phyloP scores from a whole-genome alignment of 2,888 invertebrate species.

The Cryptus viduatorius region DNA sequence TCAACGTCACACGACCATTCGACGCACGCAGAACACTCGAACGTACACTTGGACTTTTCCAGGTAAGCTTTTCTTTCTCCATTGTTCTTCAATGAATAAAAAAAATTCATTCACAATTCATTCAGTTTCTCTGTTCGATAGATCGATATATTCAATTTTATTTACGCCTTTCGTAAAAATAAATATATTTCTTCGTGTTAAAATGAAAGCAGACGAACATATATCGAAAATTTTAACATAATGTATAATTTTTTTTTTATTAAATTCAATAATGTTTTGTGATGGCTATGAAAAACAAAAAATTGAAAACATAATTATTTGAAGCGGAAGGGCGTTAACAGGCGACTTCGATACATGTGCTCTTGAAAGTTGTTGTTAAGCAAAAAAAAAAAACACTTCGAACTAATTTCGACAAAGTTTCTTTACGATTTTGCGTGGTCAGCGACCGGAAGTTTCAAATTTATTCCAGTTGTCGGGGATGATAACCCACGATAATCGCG shows the following conservation, averaged over 20 bases:
- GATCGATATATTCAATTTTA: neutral
- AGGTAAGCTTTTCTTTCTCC: slow-evolving; percentile 47
- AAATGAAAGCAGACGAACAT: neutral
- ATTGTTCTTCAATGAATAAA: neutral
- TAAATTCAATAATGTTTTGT: neutral
- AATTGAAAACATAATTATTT: neutral
- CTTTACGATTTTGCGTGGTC: slow-evolving; percentile 9
- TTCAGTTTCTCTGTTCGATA: neutral
- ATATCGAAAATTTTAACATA: neutral
- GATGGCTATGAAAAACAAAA: neutral
- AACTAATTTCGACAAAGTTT: neutral
- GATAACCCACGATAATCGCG: slow-evolving; percentile 32
- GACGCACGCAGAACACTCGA: slow-evolving; percentile 33
- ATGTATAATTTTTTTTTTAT: neutral
- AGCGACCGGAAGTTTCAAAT: slow-evolving; percentile 38
- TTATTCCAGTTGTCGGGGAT: neutral
- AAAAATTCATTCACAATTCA: neutral
- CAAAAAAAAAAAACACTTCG: neutral
- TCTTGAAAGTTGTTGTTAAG: neutral
- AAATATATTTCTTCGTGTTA: neutral
- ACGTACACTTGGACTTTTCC: slow-evolving; percentile 63
- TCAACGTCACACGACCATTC: slow-evolving; percentile 52
- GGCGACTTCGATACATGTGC: neutral
- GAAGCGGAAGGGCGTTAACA: neutral
- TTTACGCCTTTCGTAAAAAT: neutral